phyloP scores from a whole-genome alignment of 2,113 vertebrate species.

The Anarrhichthys ocellatus region DNA sequence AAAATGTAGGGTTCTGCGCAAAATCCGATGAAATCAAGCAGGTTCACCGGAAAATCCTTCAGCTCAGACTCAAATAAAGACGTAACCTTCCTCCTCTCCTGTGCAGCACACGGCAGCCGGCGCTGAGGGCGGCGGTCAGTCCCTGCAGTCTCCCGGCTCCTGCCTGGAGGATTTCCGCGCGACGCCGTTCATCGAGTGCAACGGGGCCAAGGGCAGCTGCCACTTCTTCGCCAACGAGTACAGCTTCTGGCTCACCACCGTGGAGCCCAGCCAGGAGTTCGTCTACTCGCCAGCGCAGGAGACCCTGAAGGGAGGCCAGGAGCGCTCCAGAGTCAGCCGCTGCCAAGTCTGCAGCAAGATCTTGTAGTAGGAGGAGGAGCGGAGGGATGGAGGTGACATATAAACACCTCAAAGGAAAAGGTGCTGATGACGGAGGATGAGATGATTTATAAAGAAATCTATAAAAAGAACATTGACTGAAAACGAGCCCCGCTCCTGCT shows the following conservation, averaged over 20 bases:
- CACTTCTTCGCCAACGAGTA: conserved; percentile 97
- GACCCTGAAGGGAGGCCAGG: conserved; percentile 90
- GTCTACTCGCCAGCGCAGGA: conserved; percentile 80
- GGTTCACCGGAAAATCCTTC: too few relatives aligned
- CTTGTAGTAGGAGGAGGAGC: conserved; percentile 81
- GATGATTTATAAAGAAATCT: conserved; percentile 35
- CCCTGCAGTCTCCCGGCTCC: conserved; percentile 94
- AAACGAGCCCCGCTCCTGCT: conserved; percentile 54
- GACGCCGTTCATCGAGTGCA: conserved; percentile 97
- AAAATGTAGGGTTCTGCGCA: too few relatives aligned
- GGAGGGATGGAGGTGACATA: conserved; percentile 4
- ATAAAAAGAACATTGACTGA: conserved; percentile 61
- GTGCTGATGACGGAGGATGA: conserved; percentile 25
- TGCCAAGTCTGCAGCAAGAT: conserved; percentile 98
- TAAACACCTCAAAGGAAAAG: conserved; percentile 23
- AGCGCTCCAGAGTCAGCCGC: conserved; percentile 89
- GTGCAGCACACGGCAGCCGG: conserved; percentile 93
- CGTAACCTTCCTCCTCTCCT: background rate
- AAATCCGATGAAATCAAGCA: background rate
- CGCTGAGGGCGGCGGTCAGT: conserved; percentile 93
- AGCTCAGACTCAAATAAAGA: background rate
- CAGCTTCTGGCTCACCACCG: conserved; percentile 96
- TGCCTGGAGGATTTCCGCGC: conserved; percentile 96
- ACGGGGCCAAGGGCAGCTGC: conserved; percentile 90
- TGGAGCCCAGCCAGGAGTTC: conserved; percentile 87